A percentile compares a stretch with the other conserved stretches of the same genome.
Conservation (phyloP, 1,140 invertebrate species). For the Penaeus chinensis region DNA sequence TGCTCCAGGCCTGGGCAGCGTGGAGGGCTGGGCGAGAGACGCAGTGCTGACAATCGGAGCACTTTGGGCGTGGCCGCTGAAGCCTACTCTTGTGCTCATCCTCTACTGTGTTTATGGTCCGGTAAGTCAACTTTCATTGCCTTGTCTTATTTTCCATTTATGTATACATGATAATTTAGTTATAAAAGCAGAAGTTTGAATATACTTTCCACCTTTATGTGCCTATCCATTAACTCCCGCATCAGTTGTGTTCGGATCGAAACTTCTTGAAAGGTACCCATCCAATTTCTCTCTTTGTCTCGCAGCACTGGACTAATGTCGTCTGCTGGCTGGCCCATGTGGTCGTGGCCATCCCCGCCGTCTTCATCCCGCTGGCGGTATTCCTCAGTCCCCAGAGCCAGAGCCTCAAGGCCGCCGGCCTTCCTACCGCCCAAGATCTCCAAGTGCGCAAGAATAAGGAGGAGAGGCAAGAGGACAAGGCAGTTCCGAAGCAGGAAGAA, state of each 20-base stretch:
- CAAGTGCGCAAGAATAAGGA: too few species aligned
- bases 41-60: conserved; percentile 2
- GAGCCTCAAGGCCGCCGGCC: neutral
- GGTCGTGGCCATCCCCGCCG: conserved; percentile 26
- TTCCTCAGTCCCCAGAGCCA: conserved; percentile 6
- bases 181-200: neutral
- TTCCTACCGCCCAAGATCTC: neutral
- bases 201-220: neutral
- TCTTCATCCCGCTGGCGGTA: conserved; percentile 24
- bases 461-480: too few species aligned
- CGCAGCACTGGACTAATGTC: conserved; percentile 37
- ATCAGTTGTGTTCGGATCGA: too few species aligned
- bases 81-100: conserved; percentile 16
- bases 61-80: conserved; percentile 29
- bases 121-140: neutral
- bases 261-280: too few species aligned
- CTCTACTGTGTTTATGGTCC: conserved; percentile 28
- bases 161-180: too few species aligned
- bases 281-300: too few species aligned
- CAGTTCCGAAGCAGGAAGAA: too few species aligned
- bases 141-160: too few species aligned
- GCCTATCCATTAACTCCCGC: too few species aligned
- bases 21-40: conserved; percentile 26
- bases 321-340: conserved; percentile 28
- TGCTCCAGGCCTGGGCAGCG: neutral